Base-by-base conservation (phyloP, 2,797 vertebrate genomes). In the Cirrhinus mrigala region DNA sequence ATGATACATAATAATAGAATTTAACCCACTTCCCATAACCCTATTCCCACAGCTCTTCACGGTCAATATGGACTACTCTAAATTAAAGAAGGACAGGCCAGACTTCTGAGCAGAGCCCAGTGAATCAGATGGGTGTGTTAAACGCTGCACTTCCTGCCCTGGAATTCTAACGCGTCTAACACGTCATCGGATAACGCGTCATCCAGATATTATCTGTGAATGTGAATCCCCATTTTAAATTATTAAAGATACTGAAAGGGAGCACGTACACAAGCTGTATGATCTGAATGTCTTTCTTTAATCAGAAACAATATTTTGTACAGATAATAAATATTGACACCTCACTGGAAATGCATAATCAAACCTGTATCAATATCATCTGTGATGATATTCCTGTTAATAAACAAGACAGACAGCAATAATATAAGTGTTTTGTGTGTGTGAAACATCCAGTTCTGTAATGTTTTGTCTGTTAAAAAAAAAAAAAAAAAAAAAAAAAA, bases 71-170 rank as follows among this genome's bases (percentile, higher is more conserved):
- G 97, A 99, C 92, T 99, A 99, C 94, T 95, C 94, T 88, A 97
- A 95, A 76, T 92, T 99, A 93, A 97, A 99, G 92, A 99, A 99
- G 94, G 96, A 99, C 85, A 91, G 98, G 76, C 98, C 98, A 24
- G 98, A 99, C 87, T 99, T 96, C 93, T 99, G 92, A 97, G 88
- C 83, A 56, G 1, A 16, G 0, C 18, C 52, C 33, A 18, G 6
- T 46, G 8, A 46, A 10, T 58, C 48, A 10, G 54, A 14, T 75
- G 74, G 9, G 6, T 62, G 52, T 37, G 37, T 27, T 60, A 27
- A 60, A 58, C 7, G 0, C 12, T 77, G 33, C 52, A 75, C 74
- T 44, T 70, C 7, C 4, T 48, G 1, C 24, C 4, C 74, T 24
- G 1, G 3, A 44, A 12, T 15, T n/a, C n/a, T 69, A 50, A 40